A percentile compares a stretch with the other conserved stretches of the same genome.
phyloP scores from a whole-genome alignment of 1,140 invertebrate genomes.

The Maniola jurtina region DNA sequence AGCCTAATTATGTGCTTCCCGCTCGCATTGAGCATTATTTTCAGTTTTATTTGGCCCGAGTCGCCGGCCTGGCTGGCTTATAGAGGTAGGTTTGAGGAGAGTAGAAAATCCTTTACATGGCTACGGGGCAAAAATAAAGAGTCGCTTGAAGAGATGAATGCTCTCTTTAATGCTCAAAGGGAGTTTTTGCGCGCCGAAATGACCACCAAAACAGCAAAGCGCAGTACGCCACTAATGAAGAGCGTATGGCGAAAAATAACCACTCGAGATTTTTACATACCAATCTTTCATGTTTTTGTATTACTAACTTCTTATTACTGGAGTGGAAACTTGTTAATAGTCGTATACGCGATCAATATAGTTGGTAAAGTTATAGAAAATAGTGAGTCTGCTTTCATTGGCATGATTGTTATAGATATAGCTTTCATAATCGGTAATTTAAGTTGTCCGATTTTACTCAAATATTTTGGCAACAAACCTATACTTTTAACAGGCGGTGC shows the following conservation, averaged over 20 bases:
- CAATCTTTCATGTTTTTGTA: slow-evolving; percentile 24
- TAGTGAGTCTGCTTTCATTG: slow-evolving; percentile 25
- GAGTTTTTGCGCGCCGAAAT: not conserved
- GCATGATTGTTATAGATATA: slow-evolving; percentile 23
- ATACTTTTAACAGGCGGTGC: slow-evolving; percentile 21
- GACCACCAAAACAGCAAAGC: slow-evolving; percentile 3
- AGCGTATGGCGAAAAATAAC: slow-evolving; percentile 14
- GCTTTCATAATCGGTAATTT: slow-evolving; percentile 19
- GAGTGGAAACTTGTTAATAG: slow-evolving; percentile 25
- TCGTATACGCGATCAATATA: slow-evolving; percentile 26
- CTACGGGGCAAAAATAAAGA: slow-evolving; percentile 20
- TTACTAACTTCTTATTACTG: slow-evolving; percentile 24
- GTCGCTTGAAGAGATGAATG: slow-evolving; percentile 24
- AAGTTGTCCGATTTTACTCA: slow-evolving; percentile 17
- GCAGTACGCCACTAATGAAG: slow-evolving; percentile 1
- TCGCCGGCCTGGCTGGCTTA: slow-evolving; percentile 27
- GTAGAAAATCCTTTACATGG: slow-evolving; percentile 27
- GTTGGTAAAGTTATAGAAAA: slow-evolving; percentile 23
- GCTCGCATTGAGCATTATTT: slow-evolving; percentile 7
- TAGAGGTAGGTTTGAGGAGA: slow-evolving; percentile 28
- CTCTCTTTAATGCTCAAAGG: slow-evolving; percentile 20
- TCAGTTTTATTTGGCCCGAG: slow-evolving; percentile 26
- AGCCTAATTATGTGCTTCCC: slow-evolving; percentile 13
- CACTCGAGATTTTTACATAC: slow-evolving; percentile 24
- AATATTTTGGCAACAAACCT: slow-evolving; percentile 27